Evolutionary conservation across 2,888 invertebrate species (phyloP).

Genomic region (Amphiduros pacificus): DNA sequence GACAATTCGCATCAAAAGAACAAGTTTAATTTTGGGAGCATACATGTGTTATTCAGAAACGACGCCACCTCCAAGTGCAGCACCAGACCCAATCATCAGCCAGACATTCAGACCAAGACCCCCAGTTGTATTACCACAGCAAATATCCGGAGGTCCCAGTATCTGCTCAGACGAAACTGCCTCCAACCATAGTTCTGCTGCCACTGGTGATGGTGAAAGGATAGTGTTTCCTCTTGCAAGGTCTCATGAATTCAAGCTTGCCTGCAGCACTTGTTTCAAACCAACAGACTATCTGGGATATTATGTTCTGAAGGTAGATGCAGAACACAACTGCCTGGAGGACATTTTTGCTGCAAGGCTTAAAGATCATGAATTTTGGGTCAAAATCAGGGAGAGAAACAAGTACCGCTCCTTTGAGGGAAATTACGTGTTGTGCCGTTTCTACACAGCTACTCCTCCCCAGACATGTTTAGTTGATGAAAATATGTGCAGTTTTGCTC

Average conservation of each 20-base stretch:
- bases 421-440: conserved; percentile 43
- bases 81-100: no score
- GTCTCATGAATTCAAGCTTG: conserved; percentile 34
- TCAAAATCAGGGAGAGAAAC: conserved; percentile 40
- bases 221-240: conserved; percentile 28
- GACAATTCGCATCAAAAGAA: no score
- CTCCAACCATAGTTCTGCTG: no score
- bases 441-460: conserved; percentile 31
- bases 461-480: conserved; percentile 33
- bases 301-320: conserved; percentile 5
- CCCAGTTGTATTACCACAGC: no score
- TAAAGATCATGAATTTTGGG: conserved; percentile 31
- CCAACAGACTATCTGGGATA: conserved; percentile 8
- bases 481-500: conserved; percentile 13
- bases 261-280: conserved; percentile 37
- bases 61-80: no score
- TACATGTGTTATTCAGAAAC: no score
- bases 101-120: no score
- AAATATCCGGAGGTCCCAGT: no score
- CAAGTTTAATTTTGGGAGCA: no score
- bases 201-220: no score
- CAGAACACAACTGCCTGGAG: conserved; percentile 42
- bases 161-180: no score
- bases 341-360: conserved; percentile 38
- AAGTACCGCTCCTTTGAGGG: conserved; percentile 47